phyloP scores from a whole-genome alignment of 2,888 invertebrate species.

The Chironomus riparius region DNA sequence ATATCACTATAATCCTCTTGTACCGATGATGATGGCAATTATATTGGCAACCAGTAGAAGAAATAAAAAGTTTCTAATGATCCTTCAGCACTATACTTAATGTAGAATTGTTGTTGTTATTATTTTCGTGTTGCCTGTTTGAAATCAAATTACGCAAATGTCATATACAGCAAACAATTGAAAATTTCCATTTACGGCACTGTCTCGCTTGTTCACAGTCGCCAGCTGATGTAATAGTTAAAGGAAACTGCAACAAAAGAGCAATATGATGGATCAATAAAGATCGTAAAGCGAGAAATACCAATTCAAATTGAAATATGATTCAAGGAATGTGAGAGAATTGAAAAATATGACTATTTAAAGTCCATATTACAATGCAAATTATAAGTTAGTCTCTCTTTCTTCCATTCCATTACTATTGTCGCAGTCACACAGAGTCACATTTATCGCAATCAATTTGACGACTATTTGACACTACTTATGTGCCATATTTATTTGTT shows the following conservation, averaged over 20 bases:
- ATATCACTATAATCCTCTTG: background rate
- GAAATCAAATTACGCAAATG: slow-evolving; percentile 26
- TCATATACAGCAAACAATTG: slow-evolving; percentile 17
- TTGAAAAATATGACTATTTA: background rate
- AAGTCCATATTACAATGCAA: background rate
- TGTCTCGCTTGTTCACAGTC: background rate
- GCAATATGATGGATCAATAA: slow-evolving; percentile 5
- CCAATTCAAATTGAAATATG: slow-evolving; percentile 8
- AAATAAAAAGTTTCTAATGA: background rate
- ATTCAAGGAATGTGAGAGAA: background rate
- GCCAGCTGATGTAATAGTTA: slow-evolving; percentile 1
- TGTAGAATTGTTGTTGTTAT: background rate
- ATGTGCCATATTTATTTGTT: background rate
- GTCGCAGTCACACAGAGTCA: background rate
- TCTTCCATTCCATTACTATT: background rate
- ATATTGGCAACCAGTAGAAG: background rate
- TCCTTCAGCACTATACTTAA: background rate
- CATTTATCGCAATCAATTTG: background rate
- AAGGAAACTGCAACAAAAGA: slow-evolving; percentile 6
- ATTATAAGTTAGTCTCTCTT: background rate
- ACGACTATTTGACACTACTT: background rate
- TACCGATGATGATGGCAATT: background rate
- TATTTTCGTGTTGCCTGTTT: too few species aligned
- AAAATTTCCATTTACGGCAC: slow-evolving; percentile 18
- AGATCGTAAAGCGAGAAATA: slow-evolving; percentile 1